Evolutionary conservation across 92 coral and sea anemone genomes (phyloP), one percentile per base, ranked within the genome.

Genomic region (Actinernus sp.): DNA sequence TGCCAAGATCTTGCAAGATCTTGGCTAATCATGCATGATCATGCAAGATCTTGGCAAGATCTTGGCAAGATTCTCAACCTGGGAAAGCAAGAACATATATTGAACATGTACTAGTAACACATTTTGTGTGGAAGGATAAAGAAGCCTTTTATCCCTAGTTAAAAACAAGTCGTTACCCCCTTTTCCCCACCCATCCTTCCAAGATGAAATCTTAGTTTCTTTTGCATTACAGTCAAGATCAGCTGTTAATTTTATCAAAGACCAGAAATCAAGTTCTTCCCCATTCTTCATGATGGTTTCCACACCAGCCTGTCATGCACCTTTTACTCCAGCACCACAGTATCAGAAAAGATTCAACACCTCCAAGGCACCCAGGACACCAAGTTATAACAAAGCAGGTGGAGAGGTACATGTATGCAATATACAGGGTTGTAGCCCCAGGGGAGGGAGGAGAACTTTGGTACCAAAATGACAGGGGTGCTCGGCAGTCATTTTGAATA

Each of bases 321-420:
- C 96, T 33, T 86, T 79, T 43, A 89, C 96, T 3, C 85, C 96
- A 32, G 92, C 96, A 14, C 96, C 96, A 26, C 96, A 89, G 72
- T 89, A 89, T 74, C 57, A 82, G 50, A 55, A 80, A 14, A 33
- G 30, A 25, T 89, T 73, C 30, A 34, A 34, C 41, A 34, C 41
- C 41, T 6, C 41, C 6, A 34, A 34, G 41, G 41, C 41, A 34
- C 41, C 41, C 41, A 34, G 41, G 41, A 34, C 41, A 34, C 41
- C 41, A 6, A 34, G 41, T 14, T 34, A 34, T 14, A 34, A 34
- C 41, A 34, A 34, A 34, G 8, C 41, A 34, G 41, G 41, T 6
- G 41, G 41, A 34, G 14, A 34, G 41, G 41, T 34, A 34, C n/a
- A n/a, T n/a, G n/a, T n/a, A n/a, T n/a, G n/a, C n/a, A n/a, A n/a